Base-by-base conservation (phyloP, 2,113 vertebrate species). In the Corythornis madagascariensis region DNA sequence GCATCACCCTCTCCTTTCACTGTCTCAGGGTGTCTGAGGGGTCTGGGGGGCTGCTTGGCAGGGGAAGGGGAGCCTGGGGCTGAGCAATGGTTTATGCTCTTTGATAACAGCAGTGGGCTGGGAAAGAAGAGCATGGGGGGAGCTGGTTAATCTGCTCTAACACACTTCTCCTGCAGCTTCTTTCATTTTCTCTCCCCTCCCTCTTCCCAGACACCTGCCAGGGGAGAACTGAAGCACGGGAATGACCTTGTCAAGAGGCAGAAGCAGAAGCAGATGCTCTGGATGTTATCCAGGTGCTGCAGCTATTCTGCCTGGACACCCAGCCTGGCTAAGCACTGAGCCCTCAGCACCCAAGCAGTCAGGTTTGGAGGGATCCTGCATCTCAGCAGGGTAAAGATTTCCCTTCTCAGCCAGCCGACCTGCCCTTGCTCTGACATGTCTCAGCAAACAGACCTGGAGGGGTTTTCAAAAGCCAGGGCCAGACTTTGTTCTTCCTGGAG, bases 171-270 rank as follows among this genome's bases (percentile, higher is more conserved):
- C 75, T 11, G 6, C 35, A 43, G 25, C 18, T 69, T 47, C 43
- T 38, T 43, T 61, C 22, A 6, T 84, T 71, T 78, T 83, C 61
- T 92, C 48, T 88, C 72, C 70, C n/a, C 19, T 88, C 57, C 45
- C 43, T 95, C n/a, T 86, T 57, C 75, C 80, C 78, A 97, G 93
- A 80, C 16, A 42, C 60, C 73, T 47, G 52, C 72, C 14, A 9
- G 18, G 76, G 31, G 5, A 40, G 31, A 71, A 22, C 52, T 1
- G 7, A 38, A 81, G 17, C 69, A 59, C 0, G 0, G 73, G 70
- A 35, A 26, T 21, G 86, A 35, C 69, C 56, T 55, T 25, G 42
- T 52, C 0, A 0, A 79, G 75, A 88, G 83, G 66, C 47, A 88
- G 72, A 55, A 88, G 64, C 29, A 42, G 50, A 70, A 88, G 64